Evolutionary conservation across 2,888 invertebrate genomes (phyloP), one percentile per base, ranked within the genome.

Genomic region (Hololepta plana): DNA sequence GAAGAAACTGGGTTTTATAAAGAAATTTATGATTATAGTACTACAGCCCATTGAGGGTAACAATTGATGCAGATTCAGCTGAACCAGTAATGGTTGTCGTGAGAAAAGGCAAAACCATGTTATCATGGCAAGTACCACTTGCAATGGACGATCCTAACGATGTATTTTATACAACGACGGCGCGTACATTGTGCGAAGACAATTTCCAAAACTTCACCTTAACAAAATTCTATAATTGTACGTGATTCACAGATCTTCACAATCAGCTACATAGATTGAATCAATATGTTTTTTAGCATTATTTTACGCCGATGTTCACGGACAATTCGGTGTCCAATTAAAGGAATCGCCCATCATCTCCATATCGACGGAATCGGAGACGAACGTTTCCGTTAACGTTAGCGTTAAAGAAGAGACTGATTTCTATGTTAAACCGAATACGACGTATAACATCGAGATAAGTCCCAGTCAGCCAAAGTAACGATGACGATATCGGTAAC

Each of bases 101-200:
- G 0, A 53, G 73, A 20, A 77, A 84, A 46, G 72, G 72, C 37
- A 67, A 67, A 44, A 72, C 73, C 24, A 72, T 81, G 2, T 55
- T 77, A 30, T 80, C 82, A 0, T 84, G 82, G 81, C 72, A 76
- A 43, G 56, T 84, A 5, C 84, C 82, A 1, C 57, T 75, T 39
- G 40, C 65, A 24, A 62, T 77, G 1, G 63, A 61, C 29, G 51
- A 41, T n/a, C 39, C 42, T 9, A 35, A 35, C 7, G 51, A 51
- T 4, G 37, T 59, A 21, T 54, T 59, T 35, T 68, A 67, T 46
- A 53, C 50, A 11, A 59, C 60, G 32, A 64, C 64, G 26, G 67
- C 68, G 6, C 51, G 74, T 27, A 75, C 71, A 0, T 47, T 77
- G 9, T 54, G 54, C 68, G 74, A 47, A 62, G 71, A 3, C 59